Evolutionary conservation across 2,888 invertebrate species (phyloP), one percentile per base, ranked within the genome.

Genomic region (Erannis defoliaria): DNA sequence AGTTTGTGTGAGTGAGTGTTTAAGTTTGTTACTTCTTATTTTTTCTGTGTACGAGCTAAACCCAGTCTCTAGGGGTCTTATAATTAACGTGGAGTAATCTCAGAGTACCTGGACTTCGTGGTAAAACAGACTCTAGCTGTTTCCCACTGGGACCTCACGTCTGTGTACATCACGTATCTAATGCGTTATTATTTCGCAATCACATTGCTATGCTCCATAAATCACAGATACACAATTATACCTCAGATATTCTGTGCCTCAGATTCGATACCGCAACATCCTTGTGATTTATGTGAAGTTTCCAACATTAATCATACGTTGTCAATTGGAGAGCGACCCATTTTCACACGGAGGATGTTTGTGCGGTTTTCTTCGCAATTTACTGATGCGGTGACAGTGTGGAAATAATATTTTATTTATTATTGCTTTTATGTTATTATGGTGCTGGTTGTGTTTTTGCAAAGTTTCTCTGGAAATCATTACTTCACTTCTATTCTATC

Each of bases 261-360:
- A 75, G 77, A 78, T 76, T 76, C 75, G 79, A 80, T 77, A 75
- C 76, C 82, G 74, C 79, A 81, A 80, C 80, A 81, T 80, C 77
- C 67, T 66, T 60, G 71, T 85, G 86, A 86, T 86, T 85, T 85
- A 86, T 84, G 86, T 80, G 78, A 81, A 78, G 79, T 77, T 75
- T 73, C 60, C 73, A 74, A 76, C 81, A 86, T 89, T 87, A 82
- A 86, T 88, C 89, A 87, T 77, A 72, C 68, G 81, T 81, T 86
- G 88, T 86, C 88, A 85, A 86, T 89, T 86, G 81, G 81, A 86
- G 83, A 86, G 82, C 82, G 84, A 81, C 82, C 85, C 77, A 84
- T 85, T 87, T 86, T 85, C 80, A 68, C 79, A 62, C 68, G 58
- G 64, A 73, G 69, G 71, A 78, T 81, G 80, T 81, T 81, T 83